Conservation (phyloP, 2,888 invertebrate genomes). For the Nomada flava region DNA sequence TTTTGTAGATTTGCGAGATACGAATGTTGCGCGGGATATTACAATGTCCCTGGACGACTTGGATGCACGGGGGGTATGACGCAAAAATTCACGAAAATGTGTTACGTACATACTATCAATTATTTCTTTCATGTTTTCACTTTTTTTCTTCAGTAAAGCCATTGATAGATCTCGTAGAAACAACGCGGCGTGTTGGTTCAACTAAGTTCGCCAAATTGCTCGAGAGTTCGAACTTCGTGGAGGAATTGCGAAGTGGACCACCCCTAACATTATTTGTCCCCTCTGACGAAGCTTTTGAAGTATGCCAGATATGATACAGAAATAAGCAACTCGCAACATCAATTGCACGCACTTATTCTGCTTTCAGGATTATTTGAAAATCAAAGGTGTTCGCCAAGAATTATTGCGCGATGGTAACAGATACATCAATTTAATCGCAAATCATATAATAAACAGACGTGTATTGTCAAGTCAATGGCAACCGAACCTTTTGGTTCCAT, state of each 20-base stretch:
- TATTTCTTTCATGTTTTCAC: neutral
- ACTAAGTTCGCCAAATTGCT: conserved; percentile 47
- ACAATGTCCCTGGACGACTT: conserved; percentile 21
- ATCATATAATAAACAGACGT: conserved; percentile 43
- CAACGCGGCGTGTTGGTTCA: conserved; percentile 27
- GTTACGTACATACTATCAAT: neutral
- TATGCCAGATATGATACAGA: neutral
- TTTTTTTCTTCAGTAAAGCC: conserved; percentile 43
- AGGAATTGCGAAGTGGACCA: conserved; percentile 22
- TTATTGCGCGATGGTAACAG: conserved; percentile 18
- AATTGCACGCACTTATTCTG: neutral
- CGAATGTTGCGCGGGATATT: conserved; percentile 50
- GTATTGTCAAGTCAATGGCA: conserved; percentile 40
- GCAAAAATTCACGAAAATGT: too few relatives aligned
- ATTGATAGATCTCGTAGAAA: conserved; percentile 40
- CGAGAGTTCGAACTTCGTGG: conserved; percentile 28
- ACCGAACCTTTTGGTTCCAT: conserved; percentile 27
- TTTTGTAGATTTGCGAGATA: conserved; percentile 42
- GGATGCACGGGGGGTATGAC: conserved; percentile 45
- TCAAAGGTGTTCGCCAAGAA: conserved; percentile 26
- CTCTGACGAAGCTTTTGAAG: conserved; percentile 42
- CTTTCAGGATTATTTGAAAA: conserved; percentile 32
- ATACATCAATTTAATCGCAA: conserved; percentile 37
- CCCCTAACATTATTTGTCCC: conserved; percentile 44
- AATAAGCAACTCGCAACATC: neutral